These are phyloP conservation scores for Euura saliciscinereae DNA, from an alignment of 1,140 invertebrate species.

Conservation along the genomic window DNA sequence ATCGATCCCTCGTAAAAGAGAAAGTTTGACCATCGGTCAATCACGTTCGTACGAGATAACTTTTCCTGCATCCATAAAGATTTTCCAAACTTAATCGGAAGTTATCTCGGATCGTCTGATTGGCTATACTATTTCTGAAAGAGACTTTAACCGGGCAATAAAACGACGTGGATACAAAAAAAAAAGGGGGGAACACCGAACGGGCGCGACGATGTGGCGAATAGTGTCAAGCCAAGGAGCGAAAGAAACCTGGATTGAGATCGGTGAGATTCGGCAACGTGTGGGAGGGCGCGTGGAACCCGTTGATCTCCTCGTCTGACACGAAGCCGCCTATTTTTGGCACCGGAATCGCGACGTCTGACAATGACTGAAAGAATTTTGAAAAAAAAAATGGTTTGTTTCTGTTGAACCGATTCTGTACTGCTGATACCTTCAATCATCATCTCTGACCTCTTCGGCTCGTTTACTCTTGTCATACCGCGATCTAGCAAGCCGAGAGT, in stretches of 20 bases:
- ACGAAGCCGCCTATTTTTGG: slow-evolving; percentile 1
- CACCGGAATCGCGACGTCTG: background rate
- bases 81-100: too few species aligned
- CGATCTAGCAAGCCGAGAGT: too few species aligned
- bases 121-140: too few species aligned
- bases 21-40: background rate
- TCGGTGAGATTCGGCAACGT: background rate
- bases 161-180: background rate
- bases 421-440: too few species aligned
- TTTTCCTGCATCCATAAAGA: too few species aligned
- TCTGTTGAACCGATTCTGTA: too few species aligned
- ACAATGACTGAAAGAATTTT: too few species aligned
- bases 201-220: background rate
- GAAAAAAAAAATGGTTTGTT: too few species aligned
- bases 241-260: slow-evolving; percentile 2
- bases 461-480: too few species aligned
- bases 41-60: too few species aligned
- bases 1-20: background rate
- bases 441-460: too few species aligned
- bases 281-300: background rate
- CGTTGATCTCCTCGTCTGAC: background rate
- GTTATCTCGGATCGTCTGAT: too few species aligned
- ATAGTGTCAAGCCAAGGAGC: background rate
- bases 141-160: background rate
- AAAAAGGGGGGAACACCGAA: background rate